Percentiles rank a stretch among this genome's conserved stretches.
These are phyloP conservation scores for Heliconius ismenius DNA, from an alignment of 2,888 invertebrate species.

Conservation along the genomic window DNA sequence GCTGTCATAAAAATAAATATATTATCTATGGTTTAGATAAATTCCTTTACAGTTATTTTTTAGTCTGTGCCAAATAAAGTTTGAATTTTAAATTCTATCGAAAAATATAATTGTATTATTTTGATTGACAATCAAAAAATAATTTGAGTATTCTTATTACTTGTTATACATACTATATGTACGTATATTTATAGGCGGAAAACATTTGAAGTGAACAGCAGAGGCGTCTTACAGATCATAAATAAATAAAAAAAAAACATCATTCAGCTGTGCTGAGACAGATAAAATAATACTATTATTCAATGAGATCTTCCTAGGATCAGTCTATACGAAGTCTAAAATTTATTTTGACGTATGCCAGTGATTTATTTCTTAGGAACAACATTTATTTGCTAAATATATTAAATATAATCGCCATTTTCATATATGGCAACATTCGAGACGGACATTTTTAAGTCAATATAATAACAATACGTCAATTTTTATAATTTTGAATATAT, in stretches of 20 bases:
- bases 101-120: slow-evolving; percentile 20
- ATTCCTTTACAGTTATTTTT: slow-evolving; percentile 3
- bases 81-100: slow-evolving; percentile 3
- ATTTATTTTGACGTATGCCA: slow-evolving; percentile 32
- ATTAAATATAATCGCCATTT: slow-evolving; percentile 20
- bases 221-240: slow-evolving; percentile 36
- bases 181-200: slow-evolving; percentile 22
- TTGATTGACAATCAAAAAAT: neutral
- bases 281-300: slow-evolving; percentile 44
- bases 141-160: slow-evolving; percentile 1
- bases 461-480: slow-evolving; percentile 6
- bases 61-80: slow-evolving; percentile 1
- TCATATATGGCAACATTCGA: slow-evolving; percentile 10
- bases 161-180: neutral
- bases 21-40: slow-evolving; percentile 3
- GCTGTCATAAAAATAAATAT: slow-evolving; percentile 32
- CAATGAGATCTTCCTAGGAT: slow-evolving; percentile 61
- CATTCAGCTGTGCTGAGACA: slow-evolving; percentile 39
- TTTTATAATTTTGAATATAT: slow-evolving; percentile 17
- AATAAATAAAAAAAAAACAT: slow-evolving; percentile 25
- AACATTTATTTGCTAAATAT: slow-evolving; percentile 23
- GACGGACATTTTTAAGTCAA: slow-evolving; percentile 17
- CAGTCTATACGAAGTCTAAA: slow-evolving; percentile 57
- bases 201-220: slow-evolving; percentile 32
- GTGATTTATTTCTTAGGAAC: slow-evolving; percentile 36